Evolutionary conservation across 2,888 invertebrate genomes (phyloP), one percentile per base, ranked within the genome.

Genomic region (Nomada lathburiana): DNA sequence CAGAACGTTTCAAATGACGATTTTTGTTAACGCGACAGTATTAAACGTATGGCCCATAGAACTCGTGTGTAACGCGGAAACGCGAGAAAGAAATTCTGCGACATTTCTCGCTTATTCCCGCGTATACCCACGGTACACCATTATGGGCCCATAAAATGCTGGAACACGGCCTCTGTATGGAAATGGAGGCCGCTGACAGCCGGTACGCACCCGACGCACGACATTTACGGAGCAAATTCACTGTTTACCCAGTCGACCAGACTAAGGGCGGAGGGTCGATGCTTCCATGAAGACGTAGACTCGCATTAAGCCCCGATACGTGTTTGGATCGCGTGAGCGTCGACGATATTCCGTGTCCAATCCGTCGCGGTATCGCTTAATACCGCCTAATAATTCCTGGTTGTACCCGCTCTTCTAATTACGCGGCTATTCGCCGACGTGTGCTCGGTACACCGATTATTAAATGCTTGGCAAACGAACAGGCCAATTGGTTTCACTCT

Each of bases 221-320:
- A 52, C 59, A 60, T 71, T 68, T 76, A 72, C 77, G 63, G 72
- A 70, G 76, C 69, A 76, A 82, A 82, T 82, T 80, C 69, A 64
- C 68, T 76, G 80, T 80, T 80, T 72, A 69, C 76, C 52, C 55
- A 52, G 72, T 62, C 67, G 73, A 53, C 53, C 71, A 59, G 44
- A 57, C 36, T 16, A 70, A 73, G 69, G 68, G 60, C 52, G 65
- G 26, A 76, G 76, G 71, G 60, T 75, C 74, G 71, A 36, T 47
- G 68, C 80, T 72, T 50, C 80, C 83, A 89, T 89, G 74, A 86
- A 90, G 88, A 89, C 76, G 88, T 89, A 85, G 80, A 70, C 78
- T 81, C 81, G 85, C 87, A 86, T 89, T 89, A 85, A 36, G 85
- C 57, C 29, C 23, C 69, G 76, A 63, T 72, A 64, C 42, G 57